Conservation (phyloP, 2,888 invertebrate species). For the Orthosia gothica region DNA sequence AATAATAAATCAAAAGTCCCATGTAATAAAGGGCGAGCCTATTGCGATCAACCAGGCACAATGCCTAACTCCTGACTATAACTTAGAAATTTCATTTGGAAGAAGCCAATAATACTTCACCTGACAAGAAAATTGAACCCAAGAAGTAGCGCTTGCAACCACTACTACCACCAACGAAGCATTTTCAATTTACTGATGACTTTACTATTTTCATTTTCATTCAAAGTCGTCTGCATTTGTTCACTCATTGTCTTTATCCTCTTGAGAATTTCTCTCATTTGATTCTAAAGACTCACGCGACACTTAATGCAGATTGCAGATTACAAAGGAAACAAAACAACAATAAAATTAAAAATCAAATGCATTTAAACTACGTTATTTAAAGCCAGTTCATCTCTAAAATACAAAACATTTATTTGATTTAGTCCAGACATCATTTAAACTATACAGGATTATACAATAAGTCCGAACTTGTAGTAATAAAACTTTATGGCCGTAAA, state of each 20-base stretch:
- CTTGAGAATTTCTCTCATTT: neutral
- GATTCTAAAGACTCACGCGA: neutral
- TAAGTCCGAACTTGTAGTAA: too few species aligned
- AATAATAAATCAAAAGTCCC: too few species aligned
- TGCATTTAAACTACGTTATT: constrained; percentile 49
- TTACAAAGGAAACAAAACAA: constrained; percentile 20
- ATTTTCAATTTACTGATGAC: neutral
- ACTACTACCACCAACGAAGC: too few species aligned
- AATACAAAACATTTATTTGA: constrained; percentile 7
- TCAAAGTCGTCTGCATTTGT: neutral
- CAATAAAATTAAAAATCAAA: constrained; percentile 26
- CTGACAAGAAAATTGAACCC: too few species aligned
- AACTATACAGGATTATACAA: neutral
- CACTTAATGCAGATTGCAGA: neutral
- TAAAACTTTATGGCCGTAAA: too few species aligned
- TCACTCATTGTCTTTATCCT: neutral
- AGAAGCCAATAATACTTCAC: too few species aligned
- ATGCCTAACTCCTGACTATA: too few species aligned
- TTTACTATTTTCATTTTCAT: neutral
- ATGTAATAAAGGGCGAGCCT: too few species aligned
- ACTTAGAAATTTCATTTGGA: too few species aligned
- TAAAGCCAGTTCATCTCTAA: constrained; percentile 4
- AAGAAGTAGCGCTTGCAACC: too few species aligned
- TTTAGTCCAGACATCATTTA: constrained; percentile 19
- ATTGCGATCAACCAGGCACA: too few species aligned